Conservation (phyloP, 2,113 vertebrate species). For the Clarias gariepinus region DNA sequence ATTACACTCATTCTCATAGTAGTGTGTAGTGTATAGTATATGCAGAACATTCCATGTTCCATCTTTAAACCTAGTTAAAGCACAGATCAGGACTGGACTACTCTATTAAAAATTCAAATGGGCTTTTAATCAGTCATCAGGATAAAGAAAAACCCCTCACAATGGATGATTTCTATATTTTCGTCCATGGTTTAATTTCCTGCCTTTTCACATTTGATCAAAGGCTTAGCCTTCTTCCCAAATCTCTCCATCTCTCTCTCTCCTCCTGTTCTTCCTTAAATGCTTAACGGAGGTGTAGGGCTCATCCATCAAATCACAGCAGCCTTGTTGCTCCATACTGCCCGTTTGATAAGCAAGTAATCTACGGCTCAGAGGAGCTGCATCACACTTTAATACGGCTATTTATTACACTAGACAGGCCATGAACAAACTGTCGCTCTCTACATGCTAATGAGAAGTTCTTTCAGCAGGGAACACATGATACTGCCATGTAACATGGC, state of each 20-base stretch:
- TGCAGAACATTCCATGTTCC: background rate
- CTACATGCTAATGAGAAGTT: conserved; percentile 29
- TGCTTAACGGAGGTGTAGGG: conserved; percentile 66
- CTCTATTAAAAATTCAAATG: conserved; percentile 64
- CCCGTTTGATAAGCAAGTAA: conserved; percentile 70
- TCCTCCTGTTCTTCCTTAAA: conserved; percentile 63
- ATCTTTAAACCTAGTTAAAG: conserved; percentile 18
- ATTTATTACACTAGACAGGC: conserved; percentile 63
- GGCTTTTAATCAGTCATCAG: conserved; percentile 63
- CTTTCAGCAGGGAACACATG: background rate
- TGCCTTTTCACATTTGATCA: conserved; percentile 72
- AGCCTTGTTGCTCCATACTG: conserved; percentile 57
- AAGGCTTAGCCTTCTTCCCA: conserved; percentile 47
- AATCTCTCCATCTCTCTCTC: conserved; percentile 11
- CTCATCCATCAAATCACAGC: conserved; percentile 69
- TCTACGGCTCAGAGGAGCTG: conserved; percentile 54
- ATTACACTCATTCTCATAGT: background rate
- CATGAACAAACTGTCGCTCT: conserved; percentile 58
- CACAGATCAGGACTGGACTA: conserved; percentile 46
- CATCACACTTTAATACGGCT: conserved; percentile 63
- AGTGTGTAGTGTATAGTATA: background rate
- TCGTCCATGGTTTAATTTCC: conserved; percentile 72
- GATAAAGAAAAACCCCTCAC: background rate
- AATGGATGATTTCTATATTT: conserved; percentile 64
- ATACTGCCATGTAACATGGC: background rate